These are phyloP conservation scores for Lepisosteus osseus DNA, from an alignment of 2,113 vertebrate species.

Conservation along the genomic window DNA sequence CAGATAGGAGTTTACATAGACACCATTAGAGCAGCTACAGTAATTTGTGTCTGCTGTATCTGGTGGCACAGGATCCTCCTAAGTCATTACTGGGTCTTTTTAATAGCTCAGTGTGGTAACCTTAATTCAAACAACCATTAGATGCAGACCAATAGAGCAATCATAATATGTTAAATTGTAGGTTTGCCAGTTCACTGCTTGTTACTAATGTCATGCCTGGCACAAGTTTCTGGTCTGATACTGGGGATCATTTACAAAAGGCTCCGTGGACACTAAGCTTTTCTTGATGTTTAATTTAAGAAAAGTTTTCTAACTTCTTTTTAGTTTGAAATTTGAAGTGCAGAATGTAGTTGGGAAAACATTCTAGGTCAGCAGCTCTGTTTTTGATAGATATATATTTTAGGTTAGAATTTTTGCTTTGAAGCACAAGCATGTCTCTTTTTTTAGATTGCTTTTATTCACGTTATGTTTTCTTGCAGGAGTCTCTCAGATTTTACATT, in stretches of 20 bases:
- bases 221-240: not conserved
- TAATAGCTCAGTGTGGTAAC: not conserved
- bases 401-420: too few relatives aligned
- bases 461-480: too few relatives aligned
- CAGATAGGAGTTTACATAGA: not conserved
- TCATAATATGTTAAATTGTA: slow-evolving; percentile 7
- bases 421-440: too few relatives aligned
- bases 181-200: not conserved
- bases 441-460: too few relatives aligned
- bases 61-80: not conserved
- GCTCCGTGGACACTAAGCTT: too few relatives aligned
- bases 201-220: not conserved
- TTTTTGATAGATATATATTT: too few relatives aligned
- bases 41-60: not conserved
- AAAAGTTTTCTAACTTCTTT: too few relatives aligned
- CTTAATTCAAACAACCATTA: slow-evolving; percentile 5
- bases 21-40: not conserved
- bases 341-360: too few relatives aligned
- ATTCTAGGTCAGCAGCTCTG: too few relatives aligned
- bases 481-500: too few relatives aligned
- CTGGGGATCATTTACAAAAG: not conserved
- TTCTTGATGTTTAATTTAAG: too few relatives aligned
- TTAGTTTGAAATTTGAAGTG: too few relatives aligned
- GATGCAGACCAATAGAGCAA: not conserved
- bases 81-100: slow-evolving; percentile 7